phyloP scores from a whole-genome alignment of 2,113 vertebrate genomes.

The Mustelus asterias region DNA sequence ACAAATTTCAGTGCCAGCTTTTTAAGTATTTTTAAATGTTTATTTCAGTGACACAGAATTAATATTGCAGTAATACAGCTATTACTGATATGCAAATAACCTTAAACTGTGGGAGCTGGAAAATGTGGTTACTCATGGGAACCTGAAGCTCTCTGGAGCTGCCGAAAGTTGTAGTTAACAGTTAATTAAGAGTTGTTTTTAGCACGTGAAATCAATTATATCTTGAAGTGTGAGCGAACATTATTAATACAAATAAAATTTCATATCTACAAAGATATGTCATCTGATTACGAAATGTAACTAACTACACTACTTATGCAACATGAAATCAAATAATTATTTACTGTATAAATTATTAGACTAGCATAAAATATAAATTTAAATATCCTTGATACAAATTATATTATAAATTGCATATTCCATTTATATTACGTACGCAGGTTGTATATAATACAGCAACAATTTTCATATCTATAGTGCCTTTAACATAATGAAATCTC shows the following conservation, averaged over 20 bases:
- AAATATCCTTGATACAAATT: background rate
- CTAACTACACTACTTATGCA: background rate
- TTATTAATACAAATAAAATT: background rate
- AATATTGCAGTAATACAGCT: background rate
- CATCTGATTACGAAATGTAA: background rate
- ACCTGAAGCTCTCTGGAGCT: background rate
- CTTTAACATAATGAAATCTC: background rate
- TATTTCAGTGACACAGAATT: constrained; percentile 24
- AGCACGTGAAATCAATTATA: background rate
- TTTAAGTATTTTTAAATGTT: background rate
- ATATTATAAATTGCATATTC: background rate
- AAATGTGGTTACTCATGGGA: background rate
- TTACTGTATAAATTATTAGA: background rate
- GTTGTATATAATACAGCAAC: background rate
- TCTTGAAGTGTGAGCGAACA: background rate
- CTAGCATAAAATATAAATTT: background rate
- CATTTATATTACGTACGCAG: background rate
- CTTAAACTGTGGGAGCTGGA: background rate
- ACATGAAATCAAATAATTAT: background rate
- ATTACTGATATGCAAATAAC: constrained; percentile 24
- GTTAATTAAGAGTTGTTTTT: constrained; percentile 20
- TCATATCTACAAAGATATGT: background rate
- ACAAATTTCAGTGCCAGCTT: background rate
- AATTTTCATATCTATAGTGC: background rate
- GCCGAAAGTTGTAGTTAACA: background rate